Conservation (phyloP, 2,888 invertebrate species). For the Tachystola acroxantha region DNA sequence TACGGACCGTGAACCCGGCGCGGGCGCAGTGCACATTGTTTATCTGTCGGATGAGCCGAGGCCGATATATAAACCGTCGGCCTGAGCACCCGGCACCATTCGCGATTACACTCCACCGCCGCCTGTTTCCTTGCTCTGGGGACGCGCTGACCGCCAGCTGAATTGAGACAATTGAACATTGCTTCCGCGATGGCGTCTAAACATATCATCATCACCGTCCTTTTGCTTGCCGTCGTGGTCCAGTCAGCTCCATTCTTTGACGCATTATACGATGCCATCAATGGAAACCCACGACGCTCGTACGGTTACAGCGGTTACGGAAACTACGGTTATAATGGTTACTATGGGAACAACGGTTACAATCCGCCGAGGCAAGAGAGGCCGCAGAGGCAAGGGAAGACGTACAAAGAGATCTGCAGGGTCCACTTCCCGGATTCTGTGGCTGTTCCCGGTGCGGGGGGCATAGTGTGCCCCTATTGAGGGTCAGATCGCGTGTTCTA, state of each 20-base stretch:
- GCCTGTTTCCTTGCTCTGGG: slow-evolving; percentile 64
- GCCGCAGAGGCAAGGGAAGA: slow-evolving; percentile 60
- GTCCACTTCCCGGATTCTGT: slow-evolving; percentile 80
- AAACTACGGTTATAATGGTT: slow-evolving; percentile 34
- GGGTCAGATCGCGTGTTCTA: slow-evolving; percentile 76
- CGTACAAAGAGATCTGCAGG: slow-evolving; percentile 84
- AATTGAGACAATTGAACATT: slow-evolving; percentile 62
- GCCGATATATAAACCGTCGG: slow-evolving; percentile 70
- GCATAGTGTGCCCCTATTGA: slow-evolving; percentile 81
- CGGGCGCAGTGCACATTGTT: slow-evolving; percentile 44
- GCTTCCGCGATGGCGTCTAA: slow-evolving; percentile 64
- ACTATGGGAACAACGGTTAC: slow-evolving; percentile 26
- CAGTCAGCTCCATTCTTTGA: slow-evolving; percentile 53
- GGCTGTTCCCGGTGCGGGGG: slow-evolving; percentile 71
- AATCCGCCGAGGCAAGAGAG: slow-evolving; percentile 32
- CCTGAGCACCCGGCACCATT: slow-evolving; percentile 68
- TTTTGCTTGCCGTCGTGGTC: slow-evolving; percentile 31
- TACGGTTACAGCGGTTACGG: slow-evolving; percentile 52
- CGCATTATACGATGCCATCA: slow-evolving; percentile 64
- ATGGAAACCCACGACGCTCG: slow-evolving; percentile 55
- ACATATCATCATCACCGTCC: slow-evolving; percentile 35
- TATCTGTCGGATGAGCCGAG: slow-evolving; percentile 70
- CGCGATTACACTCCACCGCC: slow-evolving; percentile 63
- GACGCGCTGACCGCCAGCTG: slow-evolving; percentile 61
- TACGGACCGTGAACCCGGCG: slow-evolving; percentile 69